Percentiles rank a stretch among this genome's conserved stretches.
phyloP scores from a whole-genome alignment of 92 coral and sea anemone genomes.

The Zoanthus sansibaricus region DNA sequence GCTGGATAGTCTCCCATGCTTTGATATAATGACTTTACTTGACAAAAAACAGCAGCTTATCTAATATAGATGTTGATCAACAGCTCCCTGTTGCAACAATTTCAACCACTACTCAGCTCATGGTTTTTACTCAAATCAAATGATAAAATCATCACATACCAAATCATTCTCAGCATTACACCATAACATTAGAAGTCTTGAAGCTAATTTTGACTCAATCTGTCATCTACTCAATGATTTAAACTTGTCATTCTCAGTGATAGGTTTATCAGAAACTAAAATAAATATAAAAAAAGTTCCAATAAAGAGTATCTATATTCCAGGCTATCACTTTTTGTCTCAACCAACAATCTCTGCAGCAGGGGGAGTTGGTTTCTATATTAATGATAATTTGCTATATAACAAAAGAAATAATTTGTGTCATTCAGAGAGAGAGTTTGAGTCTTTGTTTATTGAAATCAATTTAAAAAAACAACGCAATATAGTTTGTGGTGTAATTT shows the following conservation, averaged over 20 bases:
- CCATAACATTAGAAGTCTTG: neutral
- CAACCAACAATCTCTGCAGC: too few species aligned
- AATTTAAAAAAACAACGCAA: too few species aligned
- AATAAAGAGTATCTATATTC: neutral
- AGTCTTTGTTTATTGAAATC: too few species aligned
- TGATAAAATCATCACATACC: neutral
- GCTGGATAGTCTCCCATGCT: conserved; percentile 43
- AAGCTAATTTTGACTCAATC: neutral
- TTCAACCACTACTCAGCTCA: neutral
- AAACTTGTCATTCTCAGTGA: conserved; percentile 6
- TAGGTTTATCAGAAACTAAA: conserved; percentile 27
- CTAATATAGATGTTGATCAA: neutral
- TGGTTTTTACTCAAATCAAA: neutral
- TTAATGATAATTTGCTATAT: too few species aligned
- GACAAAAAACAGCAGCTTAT: neutral
- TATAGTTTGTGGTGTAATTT: too few species aligned
- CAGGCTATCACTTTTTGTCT: neutral
- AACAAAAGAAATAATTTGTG: too few species aligned
- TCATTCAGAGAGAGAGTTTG: too few species aligned
- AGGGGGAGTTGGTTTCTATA: too few species aligned
- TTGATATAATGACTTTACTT: conserved; percentile 27
- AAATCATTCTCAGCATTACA: neutral
- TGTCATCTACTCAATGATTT: neutral
- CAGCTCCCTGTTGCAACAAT: neutral
- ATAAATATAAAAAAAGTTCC: neutral